Base-by-base conservation (phyloP, 2,888 invertebrate genomes). In the Podotricha telesiphe region DNA sequence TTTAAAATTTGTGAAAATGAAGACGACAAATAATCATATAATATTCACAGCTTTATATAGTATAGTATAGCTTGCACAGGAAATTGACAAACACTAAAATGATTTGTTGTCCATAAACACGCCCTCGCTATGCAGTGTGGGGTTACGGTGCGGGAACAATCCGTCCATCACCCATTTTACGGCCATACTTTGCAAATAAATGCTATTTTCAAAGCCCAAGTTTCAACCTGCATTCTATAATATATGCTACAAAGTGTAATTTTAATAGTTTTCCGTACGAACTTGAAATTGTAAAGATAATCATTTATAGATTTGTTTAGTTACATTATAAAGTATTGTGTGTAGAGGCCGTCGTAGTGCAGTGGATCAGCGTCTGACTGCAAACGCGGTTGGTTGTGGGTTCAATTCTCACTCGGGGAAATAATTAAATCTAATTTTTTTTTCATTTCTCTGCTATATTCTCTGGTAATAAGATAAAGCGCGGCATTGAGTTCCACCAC, bases 121-220 rank as follows among this genome's bases (percentile, higher is more conserved):
- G 63, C 63, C 63, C 51, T 28, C 50, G 19, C 10, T n/a, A 62
- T 53, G 61, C 55, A 40, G 55, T 47, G 65, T 50, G 34, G 64
- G 22, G 45, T 63, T 37, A 64, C 64, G 59, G 65, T 58, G 48
- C 64, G 37, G 67, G 68, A 67, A 72, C 69, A 34, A 53, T 65
- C 64, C 65, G 68, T 74, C 68, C 73, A 58, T 68, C 69, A 61
- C 48, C 45, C 37, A 66, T 62, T 72, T 73, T 72, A 72, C 70
- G 66, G 66, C 40, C 69, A 70, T 65, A 65, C 70, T 72, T 62
- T 53, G 45, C 47, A 42, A 48, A 67, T 56, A 58, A 61, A 72
- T 65, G 72, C 67, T 48, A 71, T 69, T 70, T 71, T 45, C 56
- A 55, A 68, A 68, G 55, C 51, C 62, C 56, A 61, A 65, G 64